Conservation (phyloP, 2,797 vertebrate genomes). For the Fistularia tabacaria region DNA sequence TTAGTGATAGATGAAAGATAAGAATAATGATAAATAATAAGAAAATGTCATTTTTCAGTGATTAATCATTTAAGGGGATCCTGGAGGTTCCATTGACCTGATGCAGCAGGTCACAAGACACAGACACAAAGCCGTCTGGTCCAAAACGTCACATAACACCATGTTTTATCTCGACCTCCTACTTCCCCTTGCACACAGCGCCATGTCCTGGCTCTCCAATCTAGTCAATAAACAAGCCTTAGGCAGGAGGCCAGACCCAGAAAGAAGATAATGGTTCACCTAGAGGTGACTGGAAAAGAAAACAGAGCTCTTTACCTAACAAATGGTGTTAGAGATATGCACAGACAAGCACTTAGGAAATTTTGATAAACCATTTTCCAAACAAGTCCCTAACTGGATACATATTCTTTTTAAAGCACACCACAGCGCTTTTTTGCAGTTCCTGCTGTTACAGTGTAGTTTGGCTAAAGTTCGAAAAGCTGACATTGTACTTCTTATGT, state of each 20-base stretch:
- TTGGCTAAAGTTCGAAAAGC: conserved; percentile 8
- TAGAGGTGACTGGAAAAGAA: conserved; percentile 73
- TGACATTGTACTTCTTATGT: conserved; percentile 8
- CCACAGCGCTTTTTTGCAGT: conserved; percentile 10
- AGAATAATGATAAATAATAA: conserved; percentile 24
- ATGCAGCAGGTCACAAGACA: conserved; percentile 13
- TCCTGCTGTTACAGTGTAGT: conserved; percentile 1
- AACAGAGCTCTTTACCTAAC: conserved; percentile 71
- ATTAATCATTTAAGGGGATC: conserved; percentile 41
- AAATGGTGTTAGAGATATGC: conserved; percentile 67
- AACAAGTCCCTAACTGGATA: conserved; percentile 55
- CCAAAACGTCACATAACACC: conserved; percentile 47
- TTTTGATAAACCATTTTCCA: conserved; percentile 62
- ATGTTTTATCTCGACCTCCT: conserved; percentile 23
- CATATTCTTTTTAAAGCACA: conserved; percentile 30
- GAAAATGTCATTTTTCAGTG: conserved; percentile 38
- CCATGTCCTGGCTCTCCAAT: conserved; percentile 43
- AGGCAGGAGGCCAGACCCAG: conserved; percentile 55
- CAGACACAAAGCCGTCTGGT: conserved; percentile 38
- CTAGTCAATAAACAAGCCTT: conserved; percentile 67
- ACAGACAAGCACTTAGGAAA: conserved; percentile 57
- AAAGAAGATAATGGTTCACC: conserved; percentile 70
- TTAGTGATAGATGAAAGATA: conserved; percentile 48
- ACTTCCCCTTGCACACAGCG: conserved; percentile 28
- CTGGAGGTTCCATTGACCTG: conserved; percentile 35